Evolutionary conservation across 2,888 invertebrate species (phyloP), one percentile per base, ranked within the genome.

Genomic region (Metacarcinus magister): DNA sequence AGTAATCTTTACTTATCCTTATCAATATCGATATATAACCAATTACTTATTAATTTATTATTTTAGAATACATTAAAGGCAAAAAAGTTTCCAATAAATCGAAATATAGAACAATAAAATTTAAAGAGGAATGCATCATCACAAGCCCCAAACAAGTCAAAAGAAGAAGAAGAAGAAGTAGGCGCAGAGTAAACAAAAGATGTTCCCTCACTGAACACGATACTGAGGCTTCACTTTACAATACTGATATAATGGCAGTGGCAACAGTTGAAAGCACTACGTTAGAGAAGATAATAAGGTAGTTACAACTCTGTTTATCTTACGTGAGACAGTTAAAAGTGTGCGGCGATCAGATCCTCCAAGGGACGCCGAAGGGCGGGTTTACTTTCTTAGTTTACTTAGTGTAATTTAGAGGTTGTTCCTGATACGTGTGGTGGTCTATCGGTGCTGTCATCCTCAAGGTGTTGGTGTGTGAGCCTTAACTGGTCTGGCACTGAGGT

Each of bases 201-300:
- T 95, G 95, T 19, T 82, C 92, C 46, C 23, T 7, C 19, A 48
- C 43, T 96, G 92, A 95, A 89, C 91, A 16, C 46, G 43, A 75
- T 75, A 43, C 39, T n/a, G 28, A 28, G 44, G 89, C 67, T 89
- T 89, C 28, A 32, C 75, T 91, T 46, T 91, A 60, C 5, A 92
- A 7, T 44, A 82, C 13, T 94, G 19, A 94, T 92, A 94, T 92
- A 28, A 96, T 96, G 96, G 94, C 96, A 3, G 93, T 96, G 10
- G 96, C 96, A 67, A 96, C 96, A 75, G 96, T 96, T 28, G 96
- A 96, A 46, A 96, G 89, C 67, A 92, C 96, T 1, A 91, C 96
- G 23, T 87, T 96, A 89, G 96, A 96, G 28, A 96, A 96, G 82
- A 96, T 96, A 87, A 19, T 96, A 46, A 96, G 89, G 96, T 96